phyloP scores from a whole-genome alignment of 2,797 vertebrate species.

The Cephalopachus bancanus region DNA sequence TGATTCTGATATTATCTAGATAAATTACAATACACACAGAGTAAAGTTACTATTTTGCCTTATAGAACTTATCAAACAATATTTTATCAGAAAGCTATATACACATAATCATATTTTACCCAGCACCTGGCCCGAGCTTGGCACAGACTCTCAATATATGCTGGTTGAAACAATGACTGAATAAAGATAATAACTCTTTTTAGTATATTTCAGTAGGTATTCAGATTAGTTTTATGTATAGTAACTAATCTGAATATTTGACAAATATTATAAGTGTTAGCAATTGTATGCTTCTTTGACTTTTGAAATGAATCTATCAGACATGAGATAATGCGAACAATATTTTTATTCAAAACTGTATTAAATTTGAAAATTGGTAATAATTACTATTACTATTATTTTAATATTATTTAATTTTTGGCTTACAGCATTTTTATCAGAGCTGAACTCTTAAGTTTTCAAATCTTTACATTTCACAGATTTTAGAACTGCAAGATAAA shows the following conservation, averaged over 20 bases:
- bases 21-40: neutral
- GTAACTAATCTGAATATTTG: neutral
- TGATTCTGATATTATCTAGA: neutral
- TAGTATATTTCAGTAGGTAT: neutral
- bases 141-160: neutral
- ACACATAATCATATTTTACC: neutral
- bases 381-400: neutral
- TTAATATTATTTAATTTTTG: slow-evolving; percentile 35
- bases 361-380: neutral
- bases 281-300: neutral
- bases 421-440: neutral
- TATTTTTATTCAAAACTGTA: neutral
- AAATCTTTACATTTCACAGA: slow-evolving; percentile 13
- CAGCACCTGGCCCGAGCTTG: neutral
- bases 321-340: neutral
- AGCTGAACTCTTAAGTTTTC: neutral
- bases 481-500: neutral
- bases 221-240: neutral
- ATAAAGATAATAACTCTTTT: neutral
- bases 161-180: neutral
- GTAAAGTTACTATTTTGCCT: neutral
- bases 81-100: neutral
- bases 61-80: neutral
- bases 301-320: neutral
- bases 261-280: neutral